Evolutionary conservation across 2,888 invertebrate species (phyloP).

Genomic region (Synergus gifuensis): DNA sequence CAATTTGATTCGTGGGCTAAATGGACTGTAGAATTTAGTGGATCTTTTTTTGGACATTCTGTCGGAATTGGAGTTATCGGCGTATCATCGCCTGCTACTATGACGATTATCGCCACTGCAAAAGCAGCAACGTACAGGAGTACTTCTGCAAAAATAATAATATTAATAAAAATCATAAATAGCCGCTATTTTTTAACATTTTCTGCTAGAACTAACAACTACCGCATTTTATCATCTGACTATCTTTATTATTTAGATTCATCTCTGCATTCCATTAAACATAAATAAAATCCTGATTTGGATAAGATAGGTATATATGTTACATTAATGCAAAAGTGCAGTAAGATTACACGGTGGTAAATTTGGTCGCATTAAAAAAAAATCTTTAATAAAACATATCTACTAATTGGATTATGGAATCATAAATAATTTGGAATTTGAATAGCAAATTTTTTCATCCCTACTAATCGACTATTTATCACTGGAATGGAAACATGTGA

Average conservation of each 20-base stretch:
- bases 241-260: too few species aligned
- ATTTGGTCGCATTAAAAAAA: neutral
- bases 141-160: conserved; percentile 9
- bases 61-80: neutral
- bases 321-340: neutral
- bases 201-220: neutral
- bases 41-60: conserved; percentile 59
- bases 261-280: neutral
- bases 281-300: neutral
- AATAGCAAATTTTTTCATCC: neutral
- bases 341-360: neutral
- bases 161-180: neutral
- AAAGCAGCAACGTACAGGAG: neutral
- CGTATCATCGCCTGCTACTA: neutral
- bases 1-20: conserved; percentile 61
- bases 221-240: neutral
- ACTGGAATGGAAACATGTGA: neutral
- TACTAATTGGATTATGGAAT: neutral
- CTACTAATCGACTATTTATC: neutral
- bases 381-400: neutral
- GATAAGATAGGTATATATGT: too few species aligned
- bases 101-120: conserved; percentile 28
- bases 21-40: conserved; percentile 51
- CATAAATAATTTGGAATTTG: neutral
- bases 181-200: neutral